Evolutionary conservation across 2,888 invertebrate species (phyloP), one percentile per base, ranked within the genome.

Genomic region (Sericinus montela): DNA sequence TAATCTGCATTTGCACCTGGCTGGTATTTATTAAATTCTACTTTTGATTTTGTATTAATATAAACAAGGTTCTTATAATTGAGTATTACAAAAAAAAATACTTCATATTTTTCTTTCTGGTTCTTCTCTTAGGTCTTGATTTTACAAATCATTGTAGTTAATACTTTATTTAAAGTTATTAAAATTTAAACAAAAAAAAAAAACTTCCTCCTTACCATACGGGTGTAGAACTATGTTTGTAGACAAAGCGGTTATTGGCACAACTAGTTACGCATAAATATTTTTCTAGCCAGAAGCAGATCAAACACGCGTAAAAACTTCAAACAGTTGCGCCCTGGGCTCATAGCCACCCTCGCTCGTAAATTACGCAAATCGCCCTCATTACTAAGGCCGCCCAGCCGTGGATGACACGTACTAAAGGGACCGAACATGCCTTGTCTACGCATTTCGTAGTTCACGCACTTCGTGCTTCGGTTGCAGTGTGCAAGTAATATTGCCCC

Each of bases 321-420:
- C 87, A 86, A 87, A 86, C 81, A 81, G 75, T 75, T 79, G 77
- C 75, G 75, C 72, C 72, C 62, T 60, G 67, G 61, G 75, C 69
- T 75, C 72, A 67, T 67, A 74, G 65, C 66, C 67, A 60, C 75
- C 70, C 69, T 65, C 55, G 62, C 63, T 69, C 71, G 78, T 81
- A 76, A 80, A 80, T 81, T 82, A 77, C 80, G 72, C 72, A 80
- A 69, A 70, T 80, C 77, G 66, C 84, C 84, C 86, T 86, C 86
- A 81, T 86, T 86, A 85, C 79, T 57, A 75, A 62, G 71, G 71
- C 69, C 71, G 67, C 66, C 80, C 81, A 79, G 69, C 82, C 84
- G 75, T 81, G 64, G 76, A 72, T 74, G 79, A 80, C 69, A 67
- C 72, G 75, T 64, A 52, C 41, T 41, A 38, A 51, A 53, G 51